These are phyloP conservation scores for Ceramica pisi DNA, from an alignment of 2,888 invertebrate species.

Conservation along the genomic window DNA sequence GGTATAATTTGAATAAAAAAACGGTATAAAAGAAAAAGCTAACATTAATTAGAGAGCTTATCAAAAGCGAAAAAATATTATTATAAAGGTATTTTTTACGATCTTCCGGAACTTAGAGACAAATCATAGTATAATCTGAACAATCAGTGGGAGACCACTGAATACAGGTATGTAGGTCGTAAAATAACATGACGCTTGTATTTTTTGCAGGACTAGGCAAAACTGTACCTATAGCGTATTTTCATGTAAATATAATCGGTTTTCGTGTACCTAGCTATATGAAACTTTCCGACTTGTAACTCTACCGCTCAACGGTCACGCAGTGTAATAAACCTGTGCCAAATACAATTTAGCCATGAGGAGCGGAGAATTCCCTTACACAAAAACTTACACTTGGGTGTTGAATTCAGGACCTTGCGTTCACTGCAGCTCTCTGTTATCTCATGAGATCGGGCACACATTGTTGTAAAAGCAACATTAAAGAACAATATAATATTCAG, in stretches of 20 bases:
- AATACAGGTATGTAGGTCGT: too few relatives aligned
- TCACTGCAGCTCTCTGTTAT: not conserved
- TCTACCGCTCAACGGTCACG: not conserved
- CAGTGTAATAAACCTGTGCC: not conserved
- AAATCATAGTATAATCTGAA: too few relatives aligned
- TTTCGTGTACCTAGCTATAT: not conserved
- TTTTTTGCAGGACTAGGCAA: not conserved
- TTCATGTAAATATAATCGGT: too few relatives aligned
- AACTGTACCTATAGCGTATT: too few relatives aligned
- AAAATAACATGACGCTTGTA: not conserved
- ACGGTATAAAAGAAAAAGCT: too few relatives aligned
- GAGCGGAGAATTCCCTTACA: not conserved
- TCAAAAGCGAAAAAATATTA: too few relatives aligned
- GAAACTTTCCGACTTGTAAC: too few relatives aligned
- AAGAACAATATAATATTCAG: not conserved
- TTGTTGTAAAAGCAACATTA: conserved; percentile 2
- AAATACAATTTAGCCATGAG: not conserved
- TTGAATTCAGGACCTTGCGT: not conserved
- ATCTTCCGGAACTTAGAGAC: too few relatives aligned
- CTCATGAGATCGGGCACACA: not conserved
- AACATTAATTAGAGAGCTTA: too few relatives aligned
- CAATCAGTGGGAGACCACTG: too few relatives aligned
- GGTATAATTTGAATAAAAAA: too few relatives aligned
- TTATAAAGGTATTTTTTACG: too few relatives aligned
- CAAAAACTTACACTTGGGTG: not conserved